phyloP scores from a whole-genome alignment of 2,113 vertebrate genomes.

The Malurus elegans region DNA sequence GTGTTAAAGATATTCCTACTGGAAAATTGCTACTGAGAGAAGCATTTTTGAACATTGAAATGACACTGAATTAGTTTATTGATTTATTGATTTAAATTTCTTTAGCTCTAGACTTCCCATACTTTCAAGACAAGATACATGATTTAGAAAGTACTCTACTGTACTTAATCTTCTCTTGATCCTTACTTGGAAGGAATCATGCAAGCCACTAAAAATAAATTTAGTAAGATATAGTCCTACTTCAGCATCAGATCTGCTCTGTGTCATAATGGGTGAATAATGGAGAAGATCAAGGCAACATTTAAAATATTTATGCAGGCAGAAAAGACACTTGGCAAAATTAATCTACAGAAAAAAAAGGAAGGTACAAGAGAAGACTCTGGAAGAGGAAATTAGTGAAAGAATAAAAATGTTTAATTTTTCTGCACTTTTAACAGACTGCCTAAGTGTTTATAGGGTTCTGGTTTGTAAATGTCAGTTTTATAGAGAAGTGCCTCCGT shows the following conservation, averaged over 20 bases:
- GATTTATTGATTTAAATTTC: neutral
- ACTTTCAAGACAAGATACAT: neutral
- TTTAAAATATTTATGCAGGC: neutral
- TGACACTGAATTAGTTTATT: neutral
- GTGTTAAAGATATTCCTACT: neutral
- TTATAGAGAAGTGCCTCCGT: neutral
- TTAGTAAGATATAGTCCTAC: neutral
- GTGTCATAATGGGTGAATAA: neutral
- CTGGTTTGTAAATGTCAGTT: neutral
- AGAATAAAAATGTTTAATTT: neutral
- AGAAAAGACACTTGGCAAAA: neutral
- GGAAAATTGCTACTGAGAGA: neutral
- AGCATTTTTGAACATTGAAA: neutral
- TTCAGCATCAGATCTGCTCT: neutral
- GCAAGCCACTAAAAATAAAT: neutral
- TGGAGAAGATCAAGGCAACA: neutral
- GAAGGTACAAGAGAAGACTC: neutral
- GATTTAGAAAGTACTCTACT: conserved; percentile 5
- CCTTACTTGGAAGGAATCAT: neutral
- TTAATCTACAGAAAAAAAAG: neutral
- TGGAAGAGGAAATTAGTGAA: neutral
- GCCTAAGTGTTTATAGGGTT: neutral
- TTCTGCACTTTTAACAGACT: neutral
- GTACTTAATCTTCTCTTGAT: neutral
- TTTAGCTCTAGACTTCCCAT: neutral